Conservation (phyloP, 2,888 invertebrate genomes). For the Leptodirus hochenwartii region DNA sequence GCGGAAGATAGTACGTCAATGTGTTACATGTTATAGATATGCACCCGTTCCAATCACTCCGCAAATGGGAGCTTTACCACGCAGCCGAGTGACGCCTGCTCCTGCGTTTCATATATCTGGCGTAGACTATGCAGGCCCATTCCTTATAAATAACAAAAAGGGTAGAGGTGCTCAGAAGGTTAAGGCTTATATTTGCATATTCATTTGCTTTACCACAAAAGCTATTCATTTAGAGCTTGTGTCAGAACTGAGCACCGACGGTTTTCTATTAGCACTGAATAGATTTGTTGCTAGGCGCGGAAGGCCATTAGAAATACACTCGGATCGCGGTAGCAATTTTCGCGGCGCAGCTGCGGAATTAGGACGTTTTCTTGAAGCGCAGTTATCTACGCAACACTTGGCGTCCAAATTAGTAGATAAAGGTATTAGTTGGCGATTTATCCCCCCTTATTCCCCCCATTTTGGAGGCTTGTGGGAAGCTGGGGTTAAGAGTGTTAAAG, state of each 20-base stretch:
- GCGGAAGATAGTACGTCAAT: constrained; percentile 11
- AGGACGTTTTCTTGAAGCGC: too few relatives aligned
- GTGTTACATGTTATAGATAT: constrained; percentile 11
- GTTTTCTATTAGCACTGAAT: constrained; percentile 6
- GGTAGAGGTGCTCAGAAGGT: too few relatives aligned
- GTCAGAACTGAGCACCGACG: constrained; percentile 4
- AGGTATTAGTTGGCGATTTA: constrained; percentile 1
- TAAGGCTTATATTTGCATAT: constrained; percentile 2
- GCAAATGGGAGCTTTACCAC: constrained; percentile 15
- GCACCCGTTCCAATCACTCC: constrained; percentile 9
- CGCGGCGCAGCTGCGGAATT: constrained; percentile 11
- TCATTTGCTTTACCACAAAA: constrained; percentile 5
- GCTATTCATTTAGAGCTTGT: constrained; percentile 9
- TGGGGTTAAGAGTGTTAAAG: constrained; percentile 7
- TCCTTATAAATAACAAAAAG: constrained; percentile 3
- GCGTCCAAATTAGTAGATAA: background rate
- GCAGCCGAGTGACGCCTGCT: constrained; percentile 8
- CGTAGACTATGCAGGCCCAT: constrained; percentile 11
- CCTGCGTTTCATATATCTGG: constrained; percentile 9
- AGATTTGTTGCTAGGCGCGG: constrained; percentile 8
- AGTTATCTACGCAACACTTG: too few relatives aligned
- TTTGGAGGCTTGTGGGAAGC: constrained; percentile 11
- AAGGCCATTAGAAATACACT: constrained; percentile 5
- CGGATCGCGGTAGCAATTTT: constrained; percentile 13
- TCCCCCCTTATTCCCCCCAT: constrained; percentile 8